Percentiles rank a stretch among this genome's conserved stretches.
phyloP scores from a whole-genome alignment of 2,113 vertebrate species.

The Campylomormyrus tamandua region DNA sequence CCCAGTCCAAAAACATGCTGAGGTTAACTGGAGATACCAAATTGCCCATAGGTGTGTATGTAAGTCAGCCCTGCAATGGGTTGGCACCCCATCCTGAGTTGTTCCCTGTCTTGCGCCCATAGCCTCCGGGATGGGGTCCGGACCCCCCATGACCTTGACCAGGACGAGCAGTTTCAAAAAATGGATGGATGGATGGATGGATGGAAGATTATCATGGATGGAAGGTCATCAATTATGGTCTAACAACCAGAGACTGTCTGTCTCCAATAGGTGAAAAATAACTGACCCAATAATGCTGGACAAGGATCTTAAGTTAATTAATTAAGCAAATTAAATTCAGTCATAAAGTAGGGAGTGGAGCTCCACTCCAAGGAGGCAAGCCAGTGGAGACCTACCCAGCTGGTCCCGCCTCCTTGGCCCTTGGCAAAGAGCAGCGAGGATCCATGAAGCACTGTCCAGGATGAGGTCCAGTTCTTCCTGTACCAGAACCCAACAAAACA shows the following conservation, averaged over 20 bases:
- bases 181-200: no score
- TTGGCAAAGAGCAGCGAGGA: constrained; percentile 81
- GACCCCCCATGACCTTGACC: no score
- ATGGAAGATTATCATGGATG: no score
- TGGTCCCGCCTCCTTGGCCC: constrained; percentile 80
- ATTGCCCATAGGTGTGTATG: no score
- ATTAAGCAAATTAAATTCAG: not conserved
- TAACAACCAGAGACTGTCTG: not conserved
- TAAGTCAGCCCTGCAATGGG: no score
- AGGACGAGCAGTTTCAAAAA: no score
- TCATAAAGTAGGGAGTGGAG: no score
- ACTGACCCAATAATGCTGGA: not conserved
- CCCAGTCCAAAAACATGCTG: no score
- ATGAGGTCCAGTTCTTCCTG: constrained; percentile 94
- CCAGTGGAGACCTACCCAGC: constrained; percentile 75
- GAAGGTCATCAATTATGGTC: not conserved
- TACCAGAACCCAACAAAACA: constrained; percentile 17
- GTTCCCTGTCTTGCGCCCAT: no score
- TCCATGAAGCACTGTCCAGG: constrained; percentile 83
- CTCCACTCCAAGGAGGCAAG: not conserved
- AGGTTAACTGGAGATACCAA: no score
- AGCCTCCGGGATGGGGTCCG: no score
- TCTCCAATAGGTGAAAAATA: not conserved
- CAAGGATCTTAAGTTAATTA: not conserved
- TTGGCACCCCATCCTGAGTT: no score